Conservation (phyloP, 1,140 invertebrate species). For the Cyphomyrmex costatus region DNA sequence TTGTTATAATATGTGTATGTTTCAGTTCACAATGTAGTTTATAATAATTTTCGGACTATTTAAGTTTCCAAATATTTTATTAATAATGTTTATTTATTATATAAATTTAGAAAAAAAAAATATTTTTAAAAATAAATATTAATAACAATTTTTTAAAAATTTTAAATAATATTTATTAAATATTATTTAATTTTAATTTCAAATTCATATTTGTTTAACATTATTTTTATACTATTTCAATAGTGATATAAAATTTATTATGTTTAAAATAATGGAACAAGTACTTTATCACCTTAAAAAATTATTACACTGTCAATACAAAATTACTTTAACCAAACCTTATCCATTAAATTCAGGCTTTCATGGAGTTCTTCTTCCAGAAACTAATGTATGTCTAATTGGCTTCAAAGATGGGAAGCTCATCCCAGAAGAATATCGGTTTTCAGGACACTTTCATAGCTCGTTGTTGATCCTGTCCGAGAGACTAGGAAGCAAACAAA, state of each 20-base stretch:
- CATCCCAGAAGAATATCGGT: conserved; percentile 20
- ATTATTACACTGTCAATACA: neutral
- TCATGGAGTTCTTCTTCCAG: neutral
- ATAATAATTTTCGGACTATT: neutral
- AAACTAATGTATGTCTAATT: conserved; percentile 24
- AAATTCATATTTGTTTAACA: neutral
- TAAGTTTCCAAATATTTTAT: neutral
- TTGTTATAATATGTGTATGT: neutral
- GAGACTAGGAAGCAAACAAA: conserved; percentile 52
- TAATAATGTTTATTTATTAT: neutral
- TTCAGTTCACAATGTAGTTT: neutral
- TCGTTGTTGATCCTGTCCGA: conserved; percentile 23
- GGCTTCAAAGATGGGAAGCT: conserved; percentile 29
- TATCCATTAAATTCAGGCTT: neutral
- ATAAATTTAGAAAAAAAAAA: neutral
- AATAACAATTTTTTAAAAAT: neutral
- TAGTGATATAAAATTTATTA: neutral
- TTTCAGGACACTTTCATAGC: conserved; percentile 52
- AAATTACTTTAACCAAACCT: conserved; percentile 29
- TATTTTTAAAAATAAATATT: neutral
- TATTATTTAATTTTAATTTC: neutral
- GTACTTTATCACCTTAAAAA: neutral
- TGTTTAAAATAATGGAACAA: neutral
- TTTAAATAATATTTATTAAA: conserved; percentile 4
- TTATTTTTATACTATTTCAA: neutral